Conservation (phyloP, 2,113 vertebrate genomes). For the Xenus cinereus region DNA sequence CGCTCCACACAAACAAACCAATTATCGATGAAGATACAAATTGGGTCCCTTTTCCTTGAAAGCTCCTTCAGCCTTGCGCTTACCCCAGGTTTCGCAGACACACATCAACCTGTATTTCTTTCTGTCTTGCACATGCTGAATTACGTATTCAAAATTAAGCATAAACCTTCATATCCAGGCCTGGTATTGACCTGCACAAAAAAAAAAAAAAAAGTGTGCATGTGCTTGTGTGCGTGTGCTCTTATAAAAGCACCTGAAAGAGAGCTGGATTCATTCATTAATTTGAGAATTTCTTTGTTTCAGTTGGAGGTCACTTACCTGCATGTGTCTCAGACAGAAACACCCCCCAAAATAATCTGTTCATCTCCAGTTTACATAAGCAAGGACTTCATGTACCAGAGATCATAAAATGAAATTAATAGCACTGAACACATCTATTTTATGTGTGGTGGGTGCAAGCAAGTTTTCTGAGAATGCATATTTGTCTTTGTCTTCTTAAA, state of each 20-base stretch:
- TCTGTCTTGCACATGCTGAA: background rate
- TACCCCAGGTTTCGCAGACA: background rate
- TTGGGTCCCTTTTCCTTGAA: constrained; percentile 62
- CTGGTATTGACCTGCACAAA: background rate
- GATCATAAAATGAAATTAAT: background rate
- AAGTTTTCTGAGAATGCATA: background rate
- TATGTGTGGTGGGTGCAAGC: background rate
- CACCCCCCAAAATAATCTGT: background rate
- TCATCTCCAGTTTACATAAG: background rate
- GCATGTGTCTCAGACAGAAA: background rate
- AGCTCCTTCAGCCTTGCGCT: constrained; percentile 64
- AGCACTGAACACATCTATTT: background rate
- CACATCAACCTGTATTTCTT: background rate
- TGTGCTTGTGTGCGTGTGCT: accelerated
- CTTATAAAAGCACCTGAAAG: background rate
- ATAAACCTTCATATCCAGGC: background rate
- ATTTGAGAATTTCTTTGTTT: background rate
- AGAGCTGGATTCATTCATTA: background rate
- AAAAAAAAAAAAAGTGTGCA: too few species aligned
- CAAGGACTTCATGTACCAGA: background rate
- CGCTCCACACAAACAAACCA: constrained; percentile 75
- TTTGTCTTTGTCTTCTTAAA: background rate
- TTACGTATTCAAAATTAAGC: background rate
- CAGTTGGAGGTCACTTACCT: background rate
- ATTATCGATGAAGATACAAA: constrained; percentile 71